These are phyloP conservation scores for Hydriomena furcata DNA, from an alignment of 2,888 invertebrate species.

Conservation along the genomic window DNA sequence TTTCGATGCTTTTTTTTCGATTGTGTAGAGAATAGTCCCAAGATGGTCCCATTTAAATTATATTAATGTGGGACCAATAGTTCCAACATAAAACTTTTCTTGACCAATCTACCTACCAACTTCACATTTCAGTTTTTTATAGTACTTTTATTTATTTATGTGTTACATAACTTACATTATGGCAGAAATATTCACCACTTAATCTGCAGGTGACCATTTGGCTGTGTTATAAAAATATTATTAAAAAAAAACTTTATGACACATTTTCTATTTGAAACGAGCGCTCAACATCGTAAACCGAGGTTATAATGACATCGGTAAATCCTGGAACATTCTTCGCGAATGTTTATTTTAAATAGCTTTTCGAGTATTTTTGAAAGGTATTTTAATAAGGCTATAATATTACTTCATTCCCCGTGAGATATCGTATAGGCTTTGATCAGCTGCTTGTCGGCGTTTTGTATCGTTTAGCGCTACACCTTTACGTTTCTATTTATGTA, in stretches of 20 bases:
- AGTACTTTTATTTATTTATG: too few relatives aligned
- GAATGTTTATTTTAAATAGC: conserved; percentile 7
- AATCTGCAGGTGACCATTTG: conserved; percentile 14
- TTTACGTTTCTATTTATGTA: background rate
- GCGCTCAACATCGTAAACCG: conserved; percentile 15
- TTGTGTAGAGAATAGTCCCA: too few relatives aligned
- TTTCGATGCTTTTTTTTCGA: too few relatives aligned
- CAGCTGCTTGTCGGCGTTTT: conserved; percentile 21
- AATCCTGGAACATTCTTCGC: conserved; percentile 2
- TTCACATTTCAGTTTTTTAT: too few relatives aligned
- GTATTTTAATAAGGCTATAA: conserved; percentile 16
- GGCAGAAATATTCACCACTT: too few relatives aligned
- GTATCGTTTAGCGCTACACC: background rate
- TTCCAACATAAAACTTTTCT: too few relatives aligned
- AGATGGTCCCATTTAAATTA: too few relatives aligned
- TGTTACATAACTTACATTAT: too few relatives aligned
- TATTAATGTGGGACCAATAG: too few relatives aligned
- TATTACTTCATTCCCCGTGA: conserved; percentile 34
- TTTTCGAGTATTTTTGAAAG: conserved; percentile 8
- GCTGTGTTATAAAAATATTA: conserved; percentile 5
- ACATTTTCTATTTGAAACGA: conserved; percentile 15
- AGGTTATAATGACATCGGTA: conserved; percentile 9
- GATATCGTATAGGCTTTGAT: conserved; percentile 22
- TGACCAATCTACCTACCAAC: too few relatives aligned
- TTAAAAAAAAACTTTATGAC: conserved; percentile 10